Evolutionary conservation across 2,113 vertebrate genomes (phyloP).

Genomic region (Calonectris borealis): DNA sequence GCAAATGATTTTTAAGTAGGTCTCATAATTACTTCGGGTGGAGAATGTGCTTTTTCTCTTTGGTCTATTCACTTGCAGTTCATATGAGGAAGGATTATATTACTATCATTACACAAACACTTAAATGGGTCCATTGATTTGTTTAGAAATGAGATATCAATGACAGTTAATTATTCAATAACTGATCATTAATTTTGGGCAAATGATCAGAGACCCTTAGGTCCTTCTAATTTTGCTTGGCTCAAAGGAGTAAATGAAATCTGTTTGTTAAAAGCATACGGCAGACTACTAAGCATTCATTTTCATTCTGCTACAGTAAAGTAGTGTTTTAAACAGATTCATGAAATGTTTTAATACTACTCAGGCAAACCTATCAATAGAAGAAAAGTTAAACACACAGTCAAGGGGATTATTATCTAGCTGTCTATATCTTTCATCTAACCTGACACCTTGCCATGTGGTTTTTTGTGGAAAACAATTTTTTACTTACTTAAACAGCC

Average conservation of each 20-base stretch:
- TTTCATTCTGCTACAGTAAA: slow-evolving; percentile 48
- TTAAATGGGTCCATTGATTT: slow-evolving; percentile 76
- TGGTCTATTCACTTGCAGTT: slow-evolving; percentile 69
- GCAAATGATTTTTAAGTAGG: slow-evolving; percentile 63
- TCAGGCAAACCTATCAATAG: slow-evolving; percentile 40
- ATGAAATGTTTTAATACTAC: slow-evolving; percentile 50
- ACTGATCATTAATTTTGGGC: slow-evolving; percentile 77
- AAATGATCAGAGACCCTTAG: slow-evolving; percentile 62
- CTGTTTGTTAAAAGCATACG: slow-evolving; percentile 34
- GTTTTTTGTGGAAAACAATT: not conserved
- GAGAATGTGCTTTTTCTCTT: slow-evolving; percentile 48
- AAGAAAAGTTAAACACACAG: slow-evolving; percentile 44
- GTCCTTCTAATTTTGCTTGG: slow-evolving; percentile 45
- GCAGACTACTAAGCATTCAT: slow-evolving; percentile 20
- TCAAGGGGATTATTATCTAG: slow-evolving; percentile 37
- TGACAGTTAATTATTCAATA: slow-evolving; percentile 77
- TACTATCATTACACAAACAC: slow-evolving; percentile 79
- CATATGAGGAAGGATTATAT: slow-evolving; percentile 69
- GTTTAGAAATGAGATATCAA: slow-evolving; percentile 73
- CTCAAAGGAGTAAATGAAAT: slow-evolving; percentile 31
- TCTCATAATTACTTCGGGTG: slow-evolving; percentile 22
- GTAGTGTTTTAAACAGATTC: slow-evolving; percentile 54
- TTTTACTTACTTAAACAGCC: slow-evolving; percentile 6
- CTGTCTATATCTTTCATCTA: slow-evolving; percentile 28
- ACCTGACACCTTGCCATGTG: slow-evolving; percentile 4